A percentile compares a stretch with the other conserved stretches of the same genome.
Conservation (phyloP, 2,888 invertebrate genomes). For the Belgica antarctica region DNA sequence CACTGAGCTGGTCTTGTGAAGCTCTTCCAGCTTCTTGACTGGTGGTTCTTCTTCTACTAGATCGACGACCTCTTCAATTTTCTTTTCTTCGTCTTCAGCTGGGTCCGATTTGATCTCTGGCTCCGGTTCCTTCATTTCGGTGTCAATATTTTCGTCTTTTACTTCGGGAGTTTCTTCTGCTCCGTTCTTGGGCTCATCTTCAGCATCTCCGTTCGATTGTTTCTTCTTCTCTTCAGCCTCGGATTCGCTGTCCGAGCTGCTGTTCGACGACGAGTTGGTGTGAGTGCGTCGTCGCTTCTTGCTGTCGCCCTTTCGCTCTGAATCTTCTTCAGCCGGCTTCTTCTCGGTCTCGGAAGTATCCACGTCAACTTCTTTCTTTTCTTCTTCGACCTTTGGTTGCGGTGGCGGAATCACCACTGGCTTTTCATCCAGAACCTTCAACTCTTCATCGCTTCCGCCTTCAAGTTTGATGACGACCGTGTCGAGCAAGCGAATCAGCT, state of each 20-base stretch:
- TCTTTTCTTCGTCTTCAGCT: constrained; percentile 47
- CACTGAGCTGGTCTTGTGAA: constrained; percentile 96
- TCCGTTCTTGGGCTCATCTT: constrained; percentile 44
- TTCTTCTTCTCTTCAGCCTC: constrained; percentile 48
- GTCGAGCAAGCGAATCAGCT: constrained; percentile 83
- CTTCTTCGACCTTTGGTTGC: constrained; percentile 47
- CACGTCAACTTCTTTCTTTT: constrained; percentile 43
- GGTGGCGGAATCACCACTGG: constrained; percentile 50
- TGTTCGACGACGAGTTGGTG: constrained; percentile 48
- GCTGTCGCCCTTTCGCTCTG: constrained; percentile 51
- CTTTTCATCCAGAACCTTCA: constrained; percentile 78
- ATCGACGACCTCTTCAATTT: constrained; percentile 54
- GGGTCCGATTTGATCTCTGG: constrained; percentile 46
- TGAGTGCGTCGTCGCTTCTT: constrained; percentile 43
- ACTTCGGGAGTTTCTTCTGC: constrained; percentile 43
- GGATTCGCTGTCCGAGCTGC: constrained; percentile 57
- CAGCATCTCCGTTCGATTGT: constrained; percentile 47
- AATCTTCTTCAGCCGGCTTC: constrained; percentile 55
- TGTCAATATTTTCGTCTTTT: constrained; percentile 44
- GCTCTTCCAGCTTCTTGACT: constrained; percentile 57
- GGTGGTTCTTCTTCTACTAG: constrained; percentile 56
- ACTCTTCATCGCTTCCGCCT: constrained; percentile 85
- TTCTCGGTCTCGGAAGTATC: constrained; percentile 54
- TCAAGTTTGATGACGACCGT: constrained; percentile 96
- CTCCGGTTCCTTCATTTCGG: constrained; percentile 46